Evolutionary conservation across 1,140 invertebrate species (phyloP).

Genomic region (Drosophila repleta): DNA sequence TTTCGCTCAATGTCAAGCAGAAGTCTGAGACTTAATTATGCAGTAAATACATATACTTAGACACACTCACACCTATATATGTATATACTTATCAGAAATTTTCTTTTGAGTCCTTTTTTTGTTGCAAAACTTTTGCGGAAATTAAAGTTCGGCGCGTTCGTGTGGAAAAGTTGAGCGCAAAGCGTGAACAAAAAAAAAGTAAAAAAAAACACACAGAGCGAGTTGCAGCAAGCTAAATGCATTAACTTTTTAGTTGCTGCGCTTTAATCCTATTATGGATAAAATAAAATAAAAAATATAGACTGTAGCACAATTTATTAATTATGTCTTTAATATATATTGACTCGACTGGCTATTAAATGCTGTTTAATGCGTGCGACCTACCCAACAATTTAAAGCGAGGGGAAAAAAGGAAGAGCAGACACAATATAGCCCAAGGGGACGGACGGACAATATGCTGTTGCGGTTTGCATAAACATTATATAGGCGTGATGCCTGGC

Average conservation of each 20-base stretch:
- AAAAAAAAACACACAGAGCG: slow-evolving; percentile 20
- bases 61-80: background rate
- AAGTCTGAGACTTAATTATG: slow-evolving; percentile 62
- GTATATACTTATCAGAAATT: slow-evolving; percentile 14
- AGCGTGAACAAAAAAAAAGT: slow-evolving; percentile 6
- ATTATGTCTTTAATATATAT: slow-evolving; percentile 78
- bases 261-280: slow-evolving; percentile 66
- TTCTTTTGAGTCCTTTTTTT: slow-evolving; percentile 32
- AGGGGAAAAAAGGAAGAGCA: background rate
- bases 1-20: slow-evolving; percentile 72
- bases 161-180: slow-evolving; percentile 63
- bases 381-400: slow-evolving; percentile 23
- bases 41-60: slow-evolving; percentile 44
- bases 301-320: slow-evolving; percentile 56
- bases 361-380: slow-evolving; percentile 61
- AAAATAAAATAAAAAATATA: background rate
- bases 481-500: slow-evolving; percentile 23
- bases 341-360: slow-evolving; percentile 70
- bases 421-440: slow-evolving; percentile 22
- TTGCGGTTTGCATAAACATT: slow-evolving; percentile 57
- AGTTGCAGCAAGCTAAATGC: slow-evolving; percentile 52
- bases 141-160: slow-evolving; percentile 73
- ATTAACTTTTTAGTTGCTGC: slow-evolving; percentile 60
- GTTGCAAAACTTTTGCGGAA: slow-evolving; percentile 67
- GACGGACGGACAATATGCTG: slow-evolving; percentile 3